Evolutionary conservation across 2,888 invertebrate genomes (phyloP), one percentile per base, ranked within the genome.

Genomic region (Pterostichus niger): DNA sequence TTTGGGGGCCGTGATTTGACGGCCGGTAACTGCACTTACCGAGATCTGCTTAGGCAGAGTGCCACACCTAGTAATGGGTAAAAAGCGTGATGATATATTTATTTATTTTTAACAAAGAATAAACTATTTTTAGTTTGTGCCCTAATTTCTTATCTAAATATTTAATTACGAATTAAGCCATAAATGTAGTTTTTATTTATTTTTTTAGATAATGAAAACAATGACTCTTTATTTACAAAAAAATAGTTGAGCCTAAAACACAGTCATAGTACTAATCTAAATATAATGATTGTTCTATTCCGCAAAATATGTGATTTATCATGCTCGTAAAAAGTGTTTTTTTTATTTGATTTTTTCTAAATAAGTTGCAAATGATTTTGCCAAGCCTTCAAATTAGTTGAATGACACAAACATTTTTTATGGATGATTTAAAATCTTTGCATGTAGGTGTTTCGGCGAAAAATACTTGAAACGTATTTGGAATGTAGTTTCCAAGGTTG

Each of bases 351-450:
- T 59, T 11, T 59, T 59, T 59, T 59, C 6, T 59, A 59, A 59
- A 64, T 64, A 4, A 64, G 33, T 64, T 64, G 64, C 64, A 64
- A 64, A 64, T 64, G n/a, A 64, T 35, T 33, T 35, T 6, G 64
- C 64, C 64, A 35, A 64, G 64, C 64, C 64, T 64, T 35, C 33
- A 64, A 64, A 35, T 24, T 64, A 0, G 13, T 59, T 59, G 64
- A 64, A 35, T 64, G 64, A 64, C 59, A 59, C 6, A 40, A 64
- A 33, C 33, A 35, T 64, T 64, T 49, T 64, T 64, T 64, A 64
- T 64, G 35, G 64, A 64, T 64, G 64, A 64, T 64, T 35, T 33
- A 33, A 64, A 64, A 31, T 33, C 13, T 71, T 56, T 56, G 15
- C 68, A 44, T 44, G 40, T 71, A 44, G 44, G 68, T 44, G 68